Evolutionary conservation across 1,140 invertebrate genomes (phyloP), one percentile per base, ranked within the genome.

Genomic region (Drosophila arawakana): DNA sequence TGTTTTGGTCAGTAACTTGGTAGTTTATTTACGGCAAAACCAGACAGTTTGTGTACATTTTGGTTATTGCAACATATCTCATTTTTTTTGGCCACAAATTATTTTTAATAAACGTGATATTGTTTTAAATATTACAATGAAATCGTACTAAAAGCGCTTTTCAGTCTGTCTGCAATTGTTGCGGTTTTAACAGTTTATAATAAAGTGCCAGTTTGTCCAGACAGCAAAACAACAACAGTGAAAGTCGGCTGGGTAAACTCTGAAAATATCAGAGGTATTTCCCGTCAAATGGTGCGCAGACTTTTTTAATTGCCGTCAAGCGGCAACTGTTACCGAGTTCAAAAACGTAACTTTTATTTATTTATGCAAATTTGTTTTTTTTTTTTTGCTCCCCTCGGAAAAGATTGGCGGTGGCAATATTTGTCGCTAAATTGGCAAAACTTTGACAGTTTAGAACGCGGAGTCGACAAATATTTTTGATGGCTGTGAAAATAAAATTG

Each of bases 331-430:
- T 88, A 80, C 76, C 25, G 25, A 30, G 52, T 78, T 81, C 71
- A 44, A 85, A 77, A 77, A 74, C 69, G 54, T 41, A 80, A 80
- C 80, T 89, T 88, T 88, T 88, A 89, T 86, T 86, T 85, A 85
- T 86, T 86, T 86, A 86, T 86, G 80, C 75, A 86, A 86, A 86
- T 86, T 82, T 77, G 65, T 71, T 69, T 82, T 49, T 52, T 66
- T 52, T 66, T 21, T 3, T 1, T 58, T n/a, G n/a, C 39, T 43
- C 11, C 11, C 13, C 41, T 43, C 13, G 0, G 0, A 59, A 30
- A 7, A 34, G 52, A 43, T 8, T 70, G 74, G 18, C 73, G 1
- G 44, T 52, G 58, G 63, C 61, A 82, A 79, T 86, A 83, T 86
- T 88, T 86, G 83, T 73, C 55, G 60, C 66, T 44, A 88, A 86